These are phyloP conservation scores for Dendroctonus ponderosae DNA, from an alignment of 1,140 invertebrate species.

Conservation along the genomic window DNA sequence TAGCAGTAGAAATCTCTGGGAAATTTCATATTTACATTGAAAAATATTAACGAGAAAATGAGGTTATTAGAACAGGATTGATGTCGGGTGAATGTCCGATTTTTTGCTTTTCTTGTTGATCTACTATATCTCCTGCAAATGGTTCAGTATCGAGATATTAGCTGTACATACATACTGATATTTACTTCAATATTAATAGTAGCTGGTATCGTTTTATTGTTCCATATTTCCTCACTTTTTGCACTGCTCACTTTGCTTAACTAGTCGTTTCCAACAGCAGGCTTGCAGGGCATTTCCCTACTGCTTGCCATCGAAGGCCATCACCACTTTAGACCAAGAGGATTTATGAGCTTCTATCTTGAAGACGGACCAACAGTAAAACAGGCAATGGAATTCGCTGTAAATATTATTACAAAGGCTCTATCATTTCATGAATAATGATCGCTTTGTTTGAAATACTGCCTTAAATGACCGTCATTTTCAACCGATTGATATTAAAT, in stretches of 20 bases:
- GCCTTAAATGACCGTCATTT: constrained; percentile 8
- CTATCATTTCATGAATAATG: constrained; percentile 15
- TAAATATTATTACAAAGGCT: constrained; percentile 21
- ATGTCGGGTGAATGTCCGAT: constrained; percentile 24
- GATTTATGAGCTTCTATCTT: constrained; percentile 17
- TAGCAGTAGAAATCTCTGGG: constrained; percentile 34
- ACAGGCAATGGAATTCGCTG: background rate
- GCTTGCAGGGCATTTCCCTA: too few relatives aligned
- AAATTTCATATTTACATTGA: constrained; percentile 35
- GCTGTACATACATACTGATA: too few relatives aligned
- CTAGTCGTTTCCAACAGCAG: too few relatives aligned
- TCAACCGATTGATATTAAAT: background rate
- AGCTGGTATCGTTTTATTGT: too few relatives aligned
- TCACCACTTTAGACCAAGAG: constrained; percentile 4
- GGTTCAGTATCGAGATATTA: too few relatives aligned
- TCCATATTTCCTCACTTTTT: too few relatives aligned
- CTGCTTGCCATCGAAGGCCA: background rate
- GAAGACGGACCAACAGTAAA: constrained; percentile 14
- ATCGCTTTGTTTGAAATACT: constrained; percentile 16
- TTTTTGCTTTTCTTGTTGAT: constrained; percentile 8
- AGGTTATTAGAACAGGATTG: constrained; percentile 37
- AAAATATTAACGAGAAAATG: constrained; percentile 36
- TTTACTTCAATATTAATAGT: too few relatives aligned
- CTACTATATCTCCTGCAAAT: too few relatives aligned
- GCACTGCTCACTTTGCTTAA: too few relatives aligned